phyloP scores from a whole-genome alignment of 2,113 vertebrate genomes.

The Aspidoscelis tigris region DNA sequence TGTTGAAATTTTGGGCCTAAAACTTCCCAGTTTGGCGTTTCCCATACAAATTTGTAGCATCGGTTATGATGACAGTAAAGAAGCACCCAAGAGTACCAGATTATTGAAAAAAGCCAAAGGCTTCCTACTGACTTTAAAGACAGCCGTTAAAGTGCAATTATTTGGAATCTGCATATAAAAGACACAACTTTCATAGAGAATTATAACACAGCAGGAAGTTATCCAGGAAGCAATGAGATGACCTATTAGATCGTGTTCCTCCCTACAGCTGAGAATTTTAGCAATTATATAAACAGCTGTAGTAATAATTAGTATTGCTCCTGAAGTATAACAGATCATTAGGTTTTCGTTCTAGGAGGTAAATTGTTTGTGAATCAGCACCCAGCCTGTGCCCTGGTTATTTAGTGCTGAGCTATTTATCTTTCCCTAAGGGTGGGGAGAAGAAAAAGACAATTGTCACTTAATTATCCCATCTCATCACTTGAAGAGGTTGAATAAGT shows the following conservation, averaged over 20 bases:
- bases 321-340: conserved; percentile 25
- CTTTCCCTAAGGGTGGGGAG: conserved; percentile 29
- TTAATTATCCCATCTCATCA: conserved; percentile 45
- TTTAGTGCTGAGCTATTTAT: conserved; percentile 53
- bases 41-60: background rate
- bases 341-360: conserved; percentile 47
- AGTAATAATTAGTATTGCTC: conserved; percentile 43
- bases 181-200: background rate
- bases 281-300: conserved; percentile 33
- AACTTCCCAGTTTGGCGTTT: background rate
- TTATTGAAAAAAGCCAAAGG: background rate
- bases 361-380: conserved; percentile 37
- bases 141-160: background rate
- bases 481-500: conserved; percentile 39
- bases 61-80: background rate
- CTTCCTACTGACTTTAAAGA: background rate
- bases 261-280: background rate
- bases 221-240: background rate
- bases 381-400: conserved; percentile 40
- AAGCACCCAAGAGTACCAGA: background rate
- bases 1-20: too few relatives aligned
- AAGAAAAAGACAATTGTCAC: conserved; percentile 33
- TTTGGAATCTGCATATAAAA: background rate
- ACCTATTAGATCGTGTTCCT: background rate
- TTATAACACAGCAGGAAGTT: conserved; percentile 1